A percentile compares a stretch with the other conserved stretches of the same genome.
phyloP scores from a whole-genome alignment of 2,113 vertebrate species.

The Vimba vimba region DNA sequence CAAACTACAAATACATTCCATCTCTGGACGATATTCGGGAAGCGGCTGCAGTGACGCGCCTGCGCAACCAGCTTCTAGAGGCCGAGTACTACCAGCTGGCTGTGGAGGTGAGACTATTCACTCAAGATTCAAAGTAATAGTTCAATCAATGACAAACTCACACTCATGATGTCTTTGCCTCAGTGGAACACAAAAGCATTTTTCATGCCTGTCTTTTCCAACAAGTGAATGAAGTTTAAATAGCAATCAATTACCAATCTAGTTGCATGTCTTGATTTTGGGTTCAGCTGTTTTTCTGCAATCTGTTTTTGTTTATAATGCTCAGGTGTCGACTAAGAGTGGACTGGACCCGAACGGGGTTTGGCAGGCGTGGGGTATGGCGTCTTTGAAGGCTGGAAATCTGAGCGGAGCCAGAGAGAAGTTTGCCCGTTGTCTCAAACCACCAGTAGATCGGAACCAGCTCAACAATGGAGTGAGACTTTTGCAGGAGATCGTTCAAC shows the following conservation, averaged over 20 bases:
- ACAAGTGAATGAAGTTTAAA: background rate
- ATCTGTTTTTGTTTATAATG: background rate
- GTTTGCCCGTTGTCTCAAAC: constrained; percentile 88
- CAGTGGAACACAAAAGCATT: background rate
- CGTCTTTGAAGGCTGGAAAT: constrained; percentile 90
- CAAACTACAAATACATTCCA: constrained; percentile 91
- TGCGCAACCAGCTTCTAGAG: constrained; percentile 93
- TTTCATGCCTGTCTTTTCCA: background rate
- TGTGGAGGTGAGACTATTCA: constrained; percentile 83
- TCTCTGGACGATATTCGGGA: constrained; percentile 94
- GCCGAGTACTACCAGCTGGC: constrained; percentile 93
- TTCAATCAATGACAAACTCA: background rate
- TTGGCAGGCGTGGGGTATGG: constrained; percentile 98
- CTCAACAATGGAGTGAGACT: constrained; percentile 82
- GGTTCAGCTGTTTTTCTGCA: background rate
- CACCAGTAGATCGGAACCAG: constrained; percentile 90
- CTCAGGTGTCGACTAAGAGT: constrained; percentile 94
- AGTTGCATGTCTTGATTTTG: background rate
- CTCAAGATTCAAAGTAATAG: background rate
- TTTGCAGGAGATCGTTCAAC: constrained; percentile 90
- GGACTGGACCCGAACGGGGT: constrained; percentile 90
- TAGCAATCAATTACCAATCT: background rate
- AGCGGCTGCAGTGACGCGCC: constrained; percentile 85
- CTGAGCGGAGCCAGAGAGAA: constrained; percentile 88
- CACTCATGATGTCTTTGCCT: background rate